Evolutionary conservation across 2,113 vertebrate species (phyloP).

Genomic region (Bubalus kerabau): DNA sequence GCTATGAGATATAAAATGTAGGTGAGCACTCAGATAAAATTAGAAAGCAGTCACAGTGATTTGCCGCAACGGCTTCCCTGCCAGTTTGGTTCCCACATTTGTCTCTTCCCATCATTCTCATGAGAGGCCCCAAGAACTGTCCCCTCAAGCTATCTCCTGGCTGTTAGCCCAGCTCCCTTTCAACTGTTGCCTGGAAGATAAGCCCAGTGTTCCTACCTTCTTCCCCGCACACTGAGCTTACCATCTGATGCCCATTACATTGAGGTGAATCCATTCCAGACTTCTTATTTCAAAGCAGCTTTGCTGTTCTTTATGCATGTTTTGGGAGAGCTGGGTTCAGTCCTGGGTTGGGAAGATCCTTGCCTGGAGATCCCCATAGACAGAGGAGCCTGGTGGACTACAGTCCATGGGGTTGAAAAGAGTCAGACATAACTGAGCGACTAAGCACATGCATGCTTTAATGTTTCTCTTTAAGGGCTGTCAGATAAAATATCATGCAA

Average conservation of each 20-base stretch:
- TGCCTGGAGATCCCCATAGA: not conserved
- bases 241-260: not conserved
- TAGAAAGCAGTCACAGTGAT: not conserved
- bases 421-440: not conserved
- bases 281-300: not conserved
- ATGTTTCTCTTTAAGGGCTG: not conserved
- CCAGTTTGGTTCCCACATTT: not conserved
- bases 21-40: not conserved
- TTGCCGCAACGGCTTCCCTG: not conserved
- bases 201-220: not conserved
- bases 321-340: not conserved
- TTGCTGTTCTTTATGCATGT: not conserved
- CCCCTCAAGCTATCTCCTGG: not conserved
- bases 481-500: not conserved
- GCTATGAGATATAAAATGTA: not conserved
- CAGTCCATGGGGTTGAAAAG: not conserved
- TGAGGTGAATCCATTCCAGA: not conserved
- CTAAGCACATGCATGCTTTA: not conserved
- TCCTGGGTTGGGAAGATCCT: not conserved
- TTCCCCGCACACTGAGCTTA: not conserved
- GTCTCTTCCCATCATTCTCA: not conserved
- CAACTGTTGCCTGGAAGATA: not conserved
- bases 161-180: not conserved
- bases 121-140: not conserved
- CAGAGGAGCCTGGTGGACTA: not conserved